Conservation (phyloP, 2,888 invertebrate species). For the Hyalella azteca region DNA sequence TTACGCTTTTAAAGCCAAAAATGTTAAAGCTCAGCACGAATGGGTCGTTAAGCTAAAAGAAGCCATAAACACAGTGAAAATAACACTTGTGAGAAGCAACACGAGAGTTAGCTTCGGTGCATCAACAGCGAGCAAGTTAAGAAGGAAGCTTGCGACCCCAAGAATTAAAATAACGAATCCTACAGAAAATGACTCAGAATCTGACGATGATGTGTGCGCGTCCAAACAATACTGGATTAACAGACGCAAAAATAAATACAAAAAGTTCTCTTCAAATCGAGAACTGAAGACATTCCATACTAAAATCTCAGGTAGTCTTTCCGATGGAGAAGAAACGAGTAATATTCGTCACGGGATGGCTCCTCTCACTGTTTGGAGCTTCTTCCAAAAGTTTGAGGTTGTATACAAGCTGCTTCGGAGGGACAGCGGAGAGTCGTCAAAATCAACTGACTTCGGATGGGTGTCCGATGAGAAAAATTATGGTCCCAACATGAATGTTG, state of each 20-base stretch:
- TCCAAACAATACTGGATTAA: constrained; percentile 3
- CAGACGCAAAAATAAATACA: not conserved
- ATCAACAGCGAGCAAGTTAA: not conserved
- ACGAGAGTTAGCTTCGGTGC: constrained; percentile 5
- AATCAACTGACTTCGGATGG: not conserved
- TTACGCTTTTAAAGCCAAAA: constrained; percentile 49
- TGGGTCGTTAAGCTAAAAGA: constrained; percentile 47
- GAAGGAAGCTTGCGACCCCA: not conserved
- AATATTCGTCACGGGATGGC: not conserved
- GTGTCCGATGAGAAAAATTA: not conserved
- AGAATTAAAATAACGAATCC: not conserved
- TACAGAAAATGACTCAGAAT: not conserved
- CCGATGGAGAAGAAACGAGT: not conserved
- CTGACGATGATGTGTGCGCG: not conserved
- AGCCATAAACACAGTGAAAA: not conserved
- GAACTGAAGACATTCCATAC: not conserved
- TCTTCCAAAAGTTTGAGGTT: not conserved
- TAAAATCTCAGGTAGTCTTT: not conserved
- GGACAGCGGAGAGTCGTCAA: not conserved
- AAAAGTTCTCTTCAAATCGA: not conserved
- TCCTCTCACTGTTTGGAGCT: constrained; percentile 32
- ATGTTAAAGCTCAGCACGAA: constrained; percentile 45
- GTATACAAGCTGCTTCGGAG: not conserved
- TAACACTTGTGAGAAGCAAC: not conserved
- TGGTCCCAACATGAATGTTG: not conserved